Base-by-base conservation (phyloP, 2,797 vertebrate genomes). In the Poecilia wingei region DNA sequence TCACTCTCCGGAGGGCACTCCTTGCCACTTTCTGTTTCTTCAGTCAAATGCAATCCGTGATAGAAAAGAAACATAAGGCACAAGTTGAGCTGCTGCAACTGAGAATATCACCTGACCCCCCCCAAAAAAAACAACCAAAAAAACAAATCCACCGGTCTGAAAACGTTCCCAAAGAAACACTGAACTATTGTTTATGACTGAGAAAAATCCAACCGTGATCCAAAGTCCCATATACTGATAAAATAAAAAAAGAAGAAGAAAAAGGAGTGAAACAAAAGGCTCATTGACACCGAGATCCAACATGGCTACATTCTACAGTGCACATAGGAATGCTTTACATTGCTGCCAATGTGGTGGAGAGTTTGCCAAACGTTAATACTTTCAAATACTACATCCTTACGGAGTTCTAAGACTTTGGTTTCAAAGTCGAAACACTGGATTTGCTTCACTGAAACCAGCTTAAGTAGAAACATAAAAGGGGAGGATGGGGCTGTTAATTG, bases 51-150 rank as follows among this genome's bases (percentile, higher is more conserved):
- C 91, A 90, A 94, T 93, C 92, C 89, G 90, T 94, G 91, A 91
- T 85, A 93, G 86, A 95, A 94, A 94, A 43, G 87, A 95, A 96
- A 95, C 94, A 94, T 96, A 96, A 96, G 96, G 96, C 96, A 96
- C 96, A 93, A 95, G 93, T 92, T 93, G 87, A 94, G 93, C 90
- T 85, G 91, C 91, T 93, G 91, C 83, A 91, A 93, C 87, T 83
- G 87, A 91, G 87, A 91, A 92, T 84, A 82, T 86, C 85, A 87
- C 77, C 85, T 86, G 72, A 71, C 74, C 86, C 57, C 33, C 33
- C 33, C 33, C 33, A 46, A 46, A 16, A 22, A 49, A 7, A 20
- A 7, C 18, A 7, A 51, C 20, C 20, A 51, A 51, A 22, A 88
- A 55, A 86, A 76, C 72, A 78, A 90, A 82, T 78, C 85, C 83